phyloP scores from a whole-genome alignment of 1,140 invertebrate genomes.

The Lepidurus couesii region DNA sequence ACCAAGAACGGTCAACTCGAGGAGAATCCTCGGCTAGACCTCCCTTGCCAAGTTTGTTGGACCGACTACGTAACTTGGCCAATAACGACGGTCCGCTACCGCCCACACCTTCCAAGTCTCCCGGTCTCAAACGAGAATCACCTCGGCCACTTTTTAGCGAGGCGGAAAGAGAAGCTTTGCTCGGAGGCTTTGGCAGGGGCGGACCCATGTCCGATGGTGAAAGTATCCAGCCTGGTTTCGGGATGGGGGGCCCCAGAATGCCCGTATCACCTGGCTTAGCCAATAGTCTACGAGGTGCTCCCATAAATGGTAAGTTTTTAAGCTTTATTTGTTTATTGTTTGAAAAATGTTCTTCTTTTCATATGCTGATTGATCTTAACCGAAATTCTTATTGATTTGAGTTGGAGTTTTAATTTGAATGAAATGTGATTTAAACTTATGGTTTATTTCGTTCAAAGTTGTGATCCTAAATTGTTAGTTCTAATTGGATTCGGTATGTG shows the following conservation, averaged over 20 bases:
- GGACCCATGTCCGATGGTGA: slow-evolving; percentile 3
- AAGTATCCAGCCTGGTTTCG: background rate
- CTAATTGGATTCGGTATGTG: no score
- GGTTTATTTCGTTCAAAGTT: no score
- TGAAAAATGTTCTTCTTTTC: background rate
- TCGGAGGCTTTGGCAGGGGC: slow-evolving; percentile 1
- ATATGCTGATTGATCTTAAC: no score
- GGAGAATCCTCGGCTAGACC: background rate
- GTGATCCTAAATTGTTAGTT: no score
- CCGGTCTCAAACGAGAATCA: slow-evolving; percentile 40
- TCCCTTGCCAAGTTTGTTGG: slow-evolving; percentile 43
- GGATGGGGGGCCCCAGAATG: background rate
- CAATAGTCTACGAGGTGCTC: slow-evolving; percentile 26
- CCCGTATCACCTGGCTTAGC: slow-evolving; percentile 31
- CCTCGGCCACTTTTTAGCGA: slow-evolving; percentile 36
- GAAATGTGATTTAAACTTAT: no score
- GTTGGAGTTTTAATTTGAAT: no score
- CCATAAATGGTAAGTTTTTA: slow-evolving; percentile 20
- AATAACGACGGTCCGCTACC: slow-evolving; percentile 46
- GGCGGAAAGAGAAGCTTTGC: slow-evolving; percentile 22
- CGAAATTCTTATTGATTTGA: no score
- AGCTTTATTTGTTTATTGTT: background rate
- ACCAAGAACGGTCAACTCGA: background rate
- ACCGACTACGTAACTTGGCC: slow-evolving; percentile 46
- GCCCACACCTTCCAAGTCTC: slow-evolving; percentile 43